Base-by-base conservation (phyloP, 2,113 vertebrate genomes). In the Oreochromis aureus region DNA sequence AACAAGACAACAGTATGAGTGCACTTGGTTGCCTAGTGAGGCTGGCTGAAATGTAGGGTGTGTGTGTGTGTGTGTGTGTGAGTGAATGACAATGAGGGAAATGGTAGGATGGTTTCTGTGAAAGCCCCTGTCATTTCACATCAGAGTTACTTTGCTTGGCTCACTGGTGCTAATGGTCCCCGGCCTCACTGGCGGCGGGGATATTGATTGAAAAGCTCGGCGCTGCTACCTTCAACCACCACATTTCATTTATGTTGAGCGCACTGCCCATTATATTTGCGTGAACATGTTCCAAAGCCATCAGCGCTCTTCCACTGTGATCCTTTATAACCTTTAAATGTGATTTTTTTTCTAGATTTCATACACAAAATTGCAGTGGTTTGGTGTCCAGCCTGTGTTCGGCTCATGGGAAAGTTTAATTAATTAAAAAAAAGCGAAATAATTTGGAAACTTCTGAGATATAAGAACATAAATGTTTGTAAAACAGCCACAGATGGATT, bases 91-190 rank as follows among this genome's bases (percentile, higher is more conserved):
- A 92, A 86, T 90, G 89, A 90, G 78, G 44, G 18, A 86, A 92
- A 92, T 16, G 73, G 86, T 85, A 13, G 92, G 87, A 85, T 19
- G 36, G 92, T 61, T 89, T 82, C 79, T 82, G 89, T 95, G 90
- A 95, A 95, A 94, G 93, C 87, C 54, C 56, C 92, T 95, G 95
- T 95, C 95, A 89, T 86, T 91, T 92, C 93, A 89, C 89, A 94
- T 96, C 93, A 95, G 19, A 86, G 83, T 93, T 93, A 93, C 89
- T 94, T 87, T 46, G 59, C 87, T 90, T 22, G 85, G 86, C 84
- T 89, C 88, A 80, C 69, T 89, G 88, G 84, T 92, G 91, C 88
- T 94, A 93, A 95, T 93, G 93, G 91, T 76, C 71, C 85, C 87
- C 87, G 18, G 87, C 82, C 81, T 81, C 84, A 71, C 80, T 87